These are phyloP conservation scores for Pangasianodon gigas DNA, from an alignment of 2,113 vertebrate species.

Conservation along the genomic window DNA sequence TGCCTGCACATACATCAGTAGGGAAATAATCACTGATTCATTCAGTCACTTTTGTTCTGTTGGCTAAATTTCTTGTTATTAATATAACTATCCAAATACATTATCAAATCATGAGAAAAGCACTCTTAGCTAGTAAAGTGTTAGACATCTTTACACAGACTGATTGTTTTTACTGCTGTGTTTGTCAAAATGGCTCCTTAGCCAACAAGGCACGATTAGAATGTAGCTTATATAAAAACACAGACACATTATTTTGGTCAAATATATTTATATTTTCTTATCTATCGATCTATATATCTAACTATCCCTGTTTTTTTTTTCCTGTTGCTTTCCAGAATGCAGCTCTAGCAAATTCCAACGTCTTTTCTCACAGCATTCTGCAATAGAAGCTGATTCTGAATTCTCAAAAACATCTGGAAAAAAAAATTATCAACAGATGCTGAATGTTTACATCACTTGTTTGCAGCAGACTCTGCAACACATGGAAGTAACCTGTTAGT, in stretches of 20 bases:
- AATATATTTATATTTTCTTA: too few species aligned
- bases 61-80: neutral
- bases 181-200: neutral
- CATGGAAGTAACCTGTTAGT: slow-evolving; percentile 11
- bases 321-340: neutral
- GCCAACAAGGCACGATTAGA: neutral
- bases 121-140: neutral
- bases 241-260: neutral
- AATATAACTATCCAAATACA: neutral
- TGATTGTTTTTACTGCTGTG: neutral
- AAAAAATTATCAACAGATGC: neutral
- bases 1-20: neutral
- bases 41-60: neutral
- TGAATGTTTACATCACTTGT: neutral
- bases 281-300: neutral
- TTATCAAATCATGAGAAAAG: neutral
- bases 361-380: neutral
- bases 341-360: neutral
- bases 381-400: neutral
- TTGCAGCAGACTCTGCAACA: neutral
- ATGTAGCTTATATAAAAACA: neutral
- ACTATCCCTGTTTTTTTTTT: neutral
- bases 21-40: neutral
- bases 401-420: neutral
- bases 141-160: neutral